phyloP scores from a whole-genome alignment of 2,113 vertebrate genomes.

The Erythrocebus patas region DNA sequence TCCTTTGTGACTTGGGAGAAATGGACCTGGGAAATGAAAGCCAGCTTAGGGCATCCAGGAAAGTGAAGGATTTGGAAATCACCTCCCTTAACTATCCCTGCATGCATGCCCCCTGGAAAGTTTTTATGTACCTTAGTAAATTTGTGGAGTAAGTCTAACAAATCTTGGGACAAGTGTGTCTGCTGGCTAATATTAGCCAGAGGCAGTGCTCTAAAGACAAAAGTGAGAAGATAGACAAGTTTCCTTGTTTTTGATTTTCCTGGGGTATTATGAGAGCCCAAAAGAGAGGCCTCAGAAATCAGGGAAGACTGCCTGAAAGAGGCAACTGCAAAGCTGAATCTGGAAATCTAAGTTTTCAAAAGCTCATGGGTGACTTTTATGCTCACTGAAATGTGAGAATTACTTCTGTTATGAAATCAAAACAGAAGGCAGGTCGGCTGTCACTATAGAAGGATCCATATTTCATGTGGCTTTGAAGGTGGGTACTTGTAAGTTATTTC shows the following conservation, averaged over 20 bases:
- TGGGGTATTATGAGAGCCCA: not conserved
- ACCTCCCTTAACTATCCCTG: not conserved
- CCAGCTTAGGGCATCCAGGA: not conserved
- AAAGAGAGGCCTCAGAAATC: not conserved
- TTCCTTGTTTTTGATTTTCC: not conserved
- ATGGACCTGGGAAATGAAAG: not conserved
- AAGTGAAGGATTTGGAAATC: not conserved
- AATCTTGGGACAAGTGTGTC: not conserved
- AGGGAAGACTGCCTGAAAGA: not conserved
- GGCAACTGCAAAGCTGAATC: not conserved
- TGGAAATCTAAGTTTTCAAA: not conserved
- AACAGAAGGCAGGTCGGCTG: not conserved
- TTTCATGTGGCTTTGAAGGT: not conserved
- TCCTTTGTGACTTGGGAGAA: not conserved
- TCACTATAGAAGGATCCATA: not conserved
- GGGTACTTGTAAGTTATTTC: not conserved
- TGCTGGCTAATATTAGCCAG: not conserved
- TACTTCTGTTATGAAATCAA: not conserved
- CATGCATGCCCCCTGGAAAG: fast-evolving
- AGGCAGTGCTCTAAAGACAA: not conserved
- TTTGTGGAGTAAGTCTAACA: not conserved
- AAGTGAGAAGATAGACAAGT: not conserved
- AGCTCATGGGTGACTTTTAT: not conserved
- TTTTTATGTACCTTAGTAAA: not conserved
- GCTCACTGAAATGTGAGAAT: not conserved